Conservation (phyloP, 2,888 invertebrate species). For the Bellardia bayeri region DNA sequence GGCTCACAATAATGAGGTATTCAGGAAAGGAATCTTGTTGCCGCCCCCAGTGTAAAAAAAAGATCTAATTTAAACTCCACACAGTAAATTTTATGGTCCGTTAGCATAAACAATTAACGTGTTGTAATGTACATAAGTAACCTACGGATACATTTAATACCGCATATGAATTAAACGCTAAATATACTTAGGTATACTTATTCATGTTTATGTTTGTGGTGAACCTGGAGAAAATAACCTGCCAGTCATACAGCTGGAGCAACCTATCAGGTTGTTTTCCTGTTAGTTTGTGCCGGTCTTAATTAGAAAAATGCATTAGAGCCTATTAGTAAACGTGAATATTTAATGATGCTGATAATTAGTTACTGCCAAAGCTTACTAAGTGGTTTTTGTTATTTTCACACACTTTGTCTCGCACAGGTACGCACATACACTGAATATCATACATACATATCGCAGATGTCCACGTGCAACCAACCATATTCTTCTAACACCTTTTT, state of each 20-base stretch:
- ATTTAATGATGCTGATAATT: slow-evolving; percentile 70
- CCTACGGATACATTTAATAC: slow-evolving; percentile 2
- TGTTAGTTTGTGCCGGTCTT: slow-evolving; percentile 36
- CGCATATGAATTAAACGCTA: slow-evolving; percentile 42
- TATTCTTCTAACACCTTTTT: no score
- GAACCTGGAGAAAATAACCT: slow-evolving; percentile 7
- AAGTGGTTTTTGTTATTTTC: slow-evolving; percentile 54
- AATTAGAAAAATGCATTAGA: slow-evolving; percentile 71
- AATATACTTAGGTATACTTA: slow-evolving; percentile 13
- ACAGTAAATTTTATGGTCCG: slow-evolving; percentile 58
- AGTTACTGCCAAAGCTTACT: slow-evolving; percentile 61
- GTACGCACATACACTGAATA: no score
- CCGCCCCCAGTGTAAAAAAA: neutral
- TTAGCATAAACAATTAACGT: slow-evolving; percentile 50
- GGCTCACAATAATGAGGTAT: slow-evolving; percentile 54
- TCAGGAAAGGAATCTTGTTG: slow-evolving; percentile 30
- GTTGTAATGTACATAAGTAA: neutral
- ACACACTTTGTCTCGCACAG: slow-evolving; percentile 13
- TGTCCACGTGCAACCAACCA: neutral
- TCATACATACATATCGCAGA: neutral
- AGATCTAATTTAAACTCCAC: slow-evolving; percentile 13
- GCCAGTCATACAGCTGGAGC: neutral
- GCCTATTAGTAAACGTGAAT: slow-evolving; percentile 66
- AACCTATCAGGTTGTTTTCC: slow-evolving; percentile 21
- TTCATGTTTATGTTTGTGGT: neutral